These are phyloP conservation scores for Cheilinus undulatus DNA, from an alignment of 2,113 vertebrate species.

Conservation along the genomic window DNA sequence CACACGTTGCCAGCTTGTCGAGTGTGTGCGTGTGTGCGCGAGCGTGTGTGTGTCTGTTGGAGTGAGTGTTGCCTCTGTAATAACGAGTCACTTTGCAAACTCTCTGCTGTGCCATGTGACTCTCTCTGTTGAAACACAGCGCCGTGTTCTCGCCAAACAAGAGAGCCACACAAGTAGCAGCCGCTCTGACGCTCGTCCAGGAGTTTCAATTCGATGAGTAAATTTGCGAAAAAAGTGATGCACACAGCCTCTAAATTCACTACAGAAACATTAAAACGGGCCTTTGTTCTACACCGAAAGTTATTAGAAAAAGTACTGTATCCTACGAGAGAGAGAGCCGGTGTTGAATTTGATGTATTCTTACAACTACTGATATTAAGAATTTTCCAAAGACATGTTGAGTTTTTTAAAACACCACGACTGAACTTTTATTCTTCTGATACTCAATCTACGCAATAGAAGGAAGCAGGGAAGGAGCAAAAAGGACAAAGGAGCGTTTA, in stretches of 20 bases:
- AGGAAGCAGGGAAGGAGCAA: slow-evolving; percentile 36
- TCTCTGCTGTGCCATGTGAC: slow-evolving; percentile 48
- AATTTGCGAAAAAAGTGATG: slow-evolving; percentile 51
- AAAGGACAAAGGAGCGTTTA: slow-evolving; percentile 9
- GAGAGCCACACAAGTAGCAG: slow-evolving; percentile 40
- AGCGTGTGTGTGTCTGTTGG: slow-evolving; percentile 20
- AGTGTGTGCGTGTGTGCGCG: slow-evolving; percentile 35
- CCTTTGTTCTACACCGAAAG: slow-evolving; percentile 56
- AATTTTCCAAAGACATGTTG: slow-evolving; percentile 60
- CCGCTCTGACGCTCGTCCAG: slow-evolving; percentile 39
- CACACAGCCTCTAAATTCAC: slow-evolving; percentile 51
- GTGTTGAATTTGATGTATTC: slow-evolving; percentile 38
- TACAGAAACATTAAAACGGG: slow-evolving; percentile 49
- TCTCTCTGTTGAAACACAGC: slow-evolving; percentile 45
- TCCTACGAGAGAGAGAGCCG: slow-evolving; percentile 52
- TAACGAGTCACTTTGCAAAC: slow-evolving; percentile 60
- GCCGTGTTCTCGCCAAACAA: slow-evolving; percentile 41
- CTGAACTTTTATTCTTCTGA: slow-evolving; percentile 63
- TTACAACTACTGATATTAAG: slow-evolving; percentile 55
- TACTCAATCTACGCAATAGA: slow-evolving; percentile 58
- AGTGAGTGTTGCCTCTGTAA: slow-evolving; percentile 48
- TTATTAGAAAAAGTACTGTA: slow-evolving; percentile 35
- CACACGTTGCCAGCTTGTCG: slow-evolving; percentile 51
- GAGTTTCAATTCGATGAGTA: slow-evolving; percentile 52
- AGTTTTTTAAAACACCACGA: slow-evolving; percentile 51